These are phyloP conservation scores for Meloidogyne chitwoodi DNA, from an alignment of 1,140 invertebrate species.

Conservation along the genomic window DNA sequence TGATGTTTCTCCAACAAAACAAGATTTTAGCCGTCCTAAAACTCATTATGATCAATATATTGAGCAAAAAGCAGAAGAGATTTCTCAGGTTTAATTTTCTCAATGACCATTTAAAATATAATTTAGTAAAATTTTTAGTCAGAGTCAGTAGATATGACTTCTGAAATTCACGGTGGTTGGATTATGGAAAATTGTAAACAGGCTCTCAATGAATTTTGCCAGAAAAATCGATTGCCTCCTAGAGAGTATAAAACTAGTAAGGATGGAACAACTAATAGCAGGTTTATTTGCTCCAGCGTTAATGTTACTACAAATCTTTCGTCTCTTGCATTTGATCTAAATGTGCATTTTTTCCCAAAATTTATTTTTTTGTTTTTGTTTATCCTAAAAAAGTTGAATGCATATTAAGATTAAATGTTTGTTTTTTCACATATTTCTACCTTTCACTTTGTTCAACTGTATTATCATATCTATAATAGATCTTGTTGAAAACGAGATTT, in stretches of 20 bases:
- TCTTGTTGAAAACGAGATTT: no score
- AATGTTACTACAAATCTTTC: not conserved
- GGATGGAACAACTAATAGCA: constrained; percentile 20
- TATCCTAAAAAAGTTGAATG: not conserved
- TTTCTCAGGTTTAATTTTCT: constrained; percentile 19
- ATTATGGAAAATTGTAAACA: constrained; percentile 37
- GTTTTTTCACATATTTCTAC: not conserved
- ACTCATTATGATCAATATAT: constrained; percentile 36
- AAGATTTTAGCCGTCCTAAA: not conserved
- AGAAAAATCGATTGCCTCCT: constrained; percentile 24
- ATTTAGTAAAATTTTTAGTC: constrained; percentile 27
- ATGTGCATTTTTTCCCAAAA: not conserved
- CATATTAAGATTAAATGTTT: not conserved
- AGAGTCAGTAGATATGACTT: constrained; percentile 38
- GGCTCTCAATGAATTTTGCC: constrained; percentile 42
- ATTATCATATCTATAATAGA: not conserved
- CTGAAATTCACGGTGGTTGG: constrained; percentile 45
- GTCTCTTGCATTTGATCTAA: not conserved
- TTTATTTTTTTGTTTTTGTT: no score
- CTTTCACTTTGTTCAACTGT: not conserved
- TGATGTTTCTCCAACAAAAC: not conserved
- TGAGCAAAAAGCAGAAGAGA: constrained; percentile 38
- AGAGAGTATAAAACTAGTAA: constrained; percentile 6
- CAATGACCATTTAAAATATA: not conserved
- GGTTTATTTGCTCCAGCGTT: constrained; percentile 3